Evolutionary conservation across 92 coral and sea anemone genomes (phyloP), one percentile per base, ranked within the genome.

Genomic region (Phenganax subtilis): DNA sequence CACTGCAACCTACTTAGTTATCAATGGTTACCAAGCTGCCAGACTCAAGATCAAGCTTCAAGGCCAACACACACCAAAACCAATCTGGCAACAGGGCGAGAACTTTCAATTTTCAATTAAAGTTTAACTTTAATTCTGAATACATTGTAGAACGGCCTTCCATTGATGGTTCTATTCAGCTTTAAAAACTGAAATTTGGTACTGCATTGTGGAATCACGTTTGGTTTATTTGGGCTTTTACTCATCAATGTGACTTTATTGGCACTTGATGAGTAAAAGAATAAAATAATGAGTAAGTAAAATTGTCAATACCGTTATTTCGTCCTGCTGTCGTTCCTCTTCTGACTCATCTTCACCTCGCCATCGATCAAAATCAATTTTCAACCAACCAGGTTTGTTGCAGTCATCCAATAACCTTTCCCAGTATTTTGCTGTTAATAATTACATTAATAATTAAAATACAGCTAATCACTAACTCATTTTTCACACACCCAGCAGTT

Each of bases 341-440:
- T 79, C 83, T 16, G 83, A 79, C 17, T 79, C 83, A 79, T 79
- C 83, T 65, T 79, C 83, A 1, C 74, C 61, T 51, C 74, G 68
- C 83, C 83, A 79, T 20, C 83, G 60, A 53, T 79, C 83, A 79
- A 79, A 79, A 64, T 79, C 83, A 63, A 64, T 79, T 62, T 64
- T 79, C 20, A 79, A 69, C 83, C 83, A 79, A 31, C 60, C 83
- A 7, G 83, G 83, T 57, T 79, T 79, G 17, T 63, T 63, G 25
- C 52, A 53, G 6, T 65, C 83, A 63, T 14, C 61, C 27, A 79
- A 53, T 62, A 79, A 54, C 37, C 56, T 79, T 14, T 79, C 83
- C 83, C 83, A 79, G 62, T 65, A 79, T 51, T 79, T 79, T 29
- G 73, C 83, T 79, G 37, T 64, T 8, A 64, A 64, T 64, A 15